Conservation (phyloP, 2,888 invertebrate genomes). For the Ceratothoa steindachneri region DNA sequence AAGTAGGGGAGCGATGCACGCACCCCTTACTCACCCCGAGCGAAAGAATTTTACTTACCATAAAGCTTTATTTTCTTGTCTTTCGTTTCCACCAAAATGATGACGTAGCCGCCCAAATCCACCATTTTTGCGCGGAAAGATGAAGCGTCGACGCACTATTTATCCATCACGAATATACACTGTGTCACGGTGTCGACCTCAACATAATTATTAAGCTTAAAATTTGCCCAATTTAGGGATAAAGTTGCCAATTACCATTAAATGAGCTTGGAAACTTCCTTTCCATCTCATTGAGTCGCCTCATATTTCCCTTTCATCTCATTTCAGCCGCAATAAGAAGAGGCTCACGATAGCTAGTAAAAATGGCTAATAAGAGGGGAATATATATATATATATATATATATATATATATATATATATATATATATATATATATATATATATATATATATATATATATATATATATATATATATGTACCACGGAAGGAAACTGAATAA, state of each 20-base stretch:
- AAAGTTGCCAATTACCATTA: neutral
- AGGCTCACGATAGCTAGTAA: too few species aligned
- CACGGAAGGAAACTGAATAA: too few species aligned
- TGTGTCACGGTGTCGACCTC: neutral
- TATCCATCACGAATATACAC: neutral
- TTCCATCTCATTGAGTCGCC: neutral
- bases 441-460: neutral
- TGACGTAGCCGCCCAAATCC: constrained; percentile 90
- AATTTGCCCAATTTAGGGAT: neutral
- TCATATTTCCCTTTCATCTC: neutral
- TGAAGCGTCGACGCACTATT: neutral
- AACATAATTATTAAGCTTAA: neutral
- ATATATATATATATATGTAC: neutral
- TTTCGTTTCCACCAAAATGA: constrained; percentile 87
- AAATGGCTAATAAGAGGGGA: neutral
- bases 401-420: neutral
- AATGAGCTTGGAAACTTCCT: neutral
- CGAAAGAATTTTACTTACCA: constrained; percentile 62
- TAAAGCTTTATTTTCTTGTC: constrained; percentile 91
- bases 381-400: too few species aligned
- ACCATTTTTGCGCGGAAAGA: constrained; percentile 59
- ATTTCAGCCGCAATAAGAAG: too few species aligned
- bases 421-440: neutral
- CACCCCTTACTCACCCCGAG: too few species aligned
- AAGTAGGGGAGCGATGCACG: too few species aligned